phyloP scores from a whole-genome alignment of 1,140 invertebrate genomes.

The Eurosta solidaginis region DNA sequence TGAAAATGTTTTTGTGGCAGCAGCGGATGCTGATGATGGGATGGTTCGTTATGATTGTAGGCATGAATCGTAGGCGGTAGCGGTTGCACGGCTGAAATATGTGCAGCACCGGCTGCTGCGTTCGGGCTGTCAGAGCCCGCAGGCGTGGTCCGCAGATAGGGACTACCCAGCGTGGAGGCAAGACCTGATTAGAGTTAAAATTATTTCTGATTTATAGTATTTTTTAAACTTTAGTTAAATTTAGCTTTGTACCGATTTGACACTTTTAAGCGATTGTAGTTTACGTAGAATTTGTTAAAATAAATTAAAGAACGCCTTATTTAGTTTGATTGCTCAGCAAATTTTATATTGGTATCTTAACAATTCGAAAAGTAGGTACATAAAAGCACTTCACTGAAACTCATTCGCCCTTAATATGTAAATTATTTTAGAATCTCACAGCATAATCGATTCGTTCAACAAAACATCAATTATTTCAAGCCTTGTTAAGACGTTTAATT shows the following conservation, averaged over 20 bases:
- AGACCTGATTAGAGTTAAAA: neutral
- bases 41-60: neutral
- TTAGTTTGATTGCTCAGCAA: too few species aligned
- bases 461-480: too few species aligned
- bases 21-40: neutral
- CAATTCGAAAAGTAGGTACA: too few species aligned
- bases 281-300: too few species aligned
- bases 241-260: neutral
- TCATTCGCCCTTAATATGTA: too few species aligned
- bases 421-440: too few species aligned
- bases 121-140: constrained; percentile 34
- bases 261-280: neutral
- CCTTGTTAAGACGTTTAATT: too few species aligned
- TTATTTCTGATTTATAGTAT: neutral
- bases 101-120: neutral
- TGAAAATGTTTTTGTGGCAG: constrained; percentile 40
- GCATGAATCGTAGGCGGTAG: constrained; percentile 10
- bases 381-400: too few species aligned
- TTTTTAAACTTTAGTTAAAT: neutral
- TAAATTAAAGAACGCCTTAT: too few species aligned
- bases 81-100: neutral
- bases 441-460: too few species aligned
- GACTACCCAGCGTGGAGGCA: constrained; percentile 57
- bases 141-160: constrained; percentile 49
- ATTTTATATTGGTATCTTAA: too few species aligned